Evolutionary conservation across 2,797 vertebrate genomes (phyloP).

Genomic region (Taeniopygia guttata): DNA sequence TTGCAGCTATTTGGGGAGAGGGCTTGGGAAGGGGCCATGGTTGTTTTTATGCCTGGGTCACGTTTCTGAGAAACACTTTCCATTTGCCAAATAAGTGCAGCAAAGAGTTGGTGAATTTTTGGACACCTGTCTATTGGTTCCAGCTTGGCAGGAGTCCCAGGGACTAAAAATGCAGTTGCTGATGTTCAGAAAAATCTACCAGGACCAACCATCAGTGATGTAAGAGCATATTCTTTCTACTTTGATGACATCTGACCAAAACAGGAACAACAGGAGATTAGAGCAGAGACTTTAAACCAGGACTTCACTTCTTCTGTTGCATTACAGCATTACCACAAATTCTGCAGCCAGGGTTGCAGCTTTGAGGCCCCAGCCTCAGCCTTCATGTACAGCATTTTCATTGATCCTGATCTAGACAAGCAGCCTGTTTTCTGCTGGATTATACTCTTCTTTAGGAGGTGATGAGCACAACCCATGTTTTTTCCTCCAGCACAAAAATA

Average conservation of each 20-base stretch:
- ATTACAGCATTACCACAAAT: neutral
- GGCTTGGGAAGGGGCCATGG: conserved; percentile 47
- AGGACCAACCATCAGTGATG: conserved; percentile 68
- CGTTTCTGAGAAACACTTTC: conserved; percentile 78
- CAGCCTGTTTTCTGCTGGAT: conserved; percentile 50
- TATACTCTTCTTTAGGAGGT: conserved; percentile 36
- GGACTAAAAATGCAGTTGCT: conserved; percentile 77
- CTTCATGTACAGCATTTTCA: conserved; percentile 25
- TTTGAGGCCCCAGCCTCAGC: neutral
- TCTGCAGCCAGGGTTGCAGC: neutral
- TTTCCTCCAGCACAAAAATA: conserved; percentile 41
- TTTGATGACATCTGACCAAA: neutral
- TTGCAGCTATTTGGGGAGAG: conserved; percentile 69
- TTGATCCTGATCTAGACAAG: conserved; percentile 45
- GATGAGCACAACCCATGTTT: conserved; percentile 33
- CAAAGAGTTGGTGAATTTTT: conserved; percentile 69
- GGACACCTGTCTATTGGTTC: conserved; percentile 82
- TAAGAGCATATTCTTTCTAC: conserved; percentile 63
- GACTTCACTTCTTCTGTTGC: neutral
- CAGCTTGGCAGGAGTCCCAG: conserved; percentile 81
- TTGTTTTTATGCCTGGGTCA: neutral
- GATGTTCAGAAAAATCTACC: conserved; percentile 80
- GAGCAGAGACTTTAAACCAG: conserved; percentile 1
- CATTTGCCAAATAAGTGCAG: conserved; percentile 82
- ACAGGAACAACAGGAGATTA: neutral